Conservation (phyloP, 2,113 vertebrate species). For the Recurvirostra avosetta region DNA sequence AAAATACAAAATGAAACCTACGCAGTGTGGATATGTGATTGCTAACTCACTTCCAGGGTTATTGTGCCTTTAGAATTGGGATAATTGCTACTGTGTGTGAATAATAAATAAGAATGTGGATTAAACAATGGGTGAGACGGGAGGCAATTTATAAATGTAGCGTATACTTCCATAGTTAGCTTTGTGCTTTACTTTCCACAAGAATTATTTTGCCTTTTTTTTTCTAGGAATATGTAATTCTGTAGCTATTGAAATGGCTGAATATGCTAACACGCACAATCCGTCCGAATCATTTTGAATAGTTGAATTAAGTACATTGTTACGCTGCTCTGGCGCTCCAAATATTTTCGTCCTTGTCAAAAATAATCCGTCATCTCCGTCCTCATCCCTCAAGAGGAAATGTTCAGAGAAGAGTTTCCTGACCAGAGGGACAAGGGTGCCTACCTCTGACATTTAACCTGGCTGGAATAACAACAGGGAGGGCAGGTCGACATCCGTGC, state of each 20-base stretch:
- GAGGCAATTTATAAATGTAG: background rate
- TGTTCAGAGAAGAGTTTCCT: background rate
- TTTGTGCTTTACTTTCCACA: background rate
- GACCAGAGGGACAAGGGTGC: background rate
- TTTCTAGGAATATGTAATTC: background rate
- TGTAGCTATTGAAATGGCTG: background rate
- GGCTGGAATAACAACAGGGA: background rate
- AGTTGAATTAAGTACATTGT: background rate
- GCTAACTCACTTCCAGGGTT: background rate
- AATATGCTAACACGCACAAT: background rate
- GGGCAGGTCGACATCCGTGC: accelerated
- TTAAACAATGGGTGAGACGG: background rate
- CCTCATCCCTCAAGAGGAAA: too few relatives aligned
- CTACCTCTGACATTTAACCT: background rate
- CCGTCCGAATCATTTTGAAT: background rate
- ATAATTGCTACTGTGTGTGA: background rate
- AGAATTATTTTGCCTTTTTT: background rate
- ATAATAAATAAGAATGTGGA: background rate
- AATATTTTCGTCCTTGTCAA: background rate
- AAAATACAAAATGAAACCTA: background rate
- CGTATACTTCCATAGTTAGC: background rate
- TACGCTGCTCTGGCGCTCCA: background rate
- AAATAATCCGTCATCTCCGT: background rate
- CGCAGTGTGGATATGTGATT: background rate
- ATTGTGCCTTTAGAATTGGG: background rate